These are phyloP conservation scores for Typhlomys cinereus DNA, from an alignment of 2,113 vertebrate species.

Conservation along the genomic window DNA sequence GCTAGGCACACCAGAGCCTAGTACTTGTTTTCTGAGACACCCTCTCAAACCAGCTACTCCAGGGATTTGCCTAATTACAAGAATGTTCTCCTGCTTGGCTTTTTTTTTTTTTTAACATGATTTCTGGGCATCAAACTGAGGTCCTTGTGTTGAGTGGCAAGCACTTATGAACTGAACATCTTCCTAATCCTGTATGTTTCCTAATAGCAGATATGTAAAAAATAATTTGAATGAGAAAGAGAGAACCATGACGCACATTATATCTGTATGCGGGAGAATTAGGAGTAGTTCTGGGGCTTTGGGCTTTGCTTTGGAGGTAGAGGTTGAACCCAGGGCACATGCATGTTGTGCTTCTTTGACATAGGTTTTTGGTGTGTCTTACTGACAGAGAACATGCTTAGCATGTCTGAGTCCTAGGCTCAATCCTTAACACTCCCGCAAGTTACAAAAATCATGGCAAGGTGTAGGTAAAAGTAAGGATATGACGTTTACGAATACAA, in stretches of 20 bases:
- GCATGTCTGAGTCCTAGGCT: no score
- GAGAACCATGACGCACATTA: background rate
- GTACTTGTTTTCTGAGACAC: no score
- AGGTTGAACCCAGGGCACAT: background rate
- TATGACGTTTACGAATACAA: background rate
- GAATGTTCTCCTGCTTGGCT: no score
- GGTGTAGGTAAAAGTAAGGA: background rate
- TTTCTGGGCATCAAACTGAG: no score
- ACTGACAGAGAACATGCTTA: no score
- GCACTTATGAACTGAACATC: no score
- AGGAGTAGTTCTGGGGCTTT: background rate
- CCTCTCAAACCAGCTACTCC: no score
- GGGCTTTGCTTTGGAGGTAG: background rate
- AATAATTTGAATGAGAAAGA: background rate
- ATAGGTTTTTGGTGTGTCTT: no score
- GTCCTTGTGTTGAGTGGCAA: no score
- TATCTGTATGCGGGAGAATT: background rate
- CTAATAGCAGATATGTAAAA: background rate
- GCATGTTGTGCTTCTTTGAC: background rate
- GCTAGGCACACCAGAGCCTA: background rate
- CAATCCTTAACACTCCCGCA: background rate
- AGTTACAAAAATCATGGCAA: background rate
- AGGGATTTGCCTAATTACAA: no score
- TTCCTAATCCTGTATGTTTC: background rate
- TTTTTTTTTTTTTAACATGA: no score